Evolutionary conservation across 2,888 invertebrate species (phyloP).

Genomic region (Cerastis leucographa): DNA sequence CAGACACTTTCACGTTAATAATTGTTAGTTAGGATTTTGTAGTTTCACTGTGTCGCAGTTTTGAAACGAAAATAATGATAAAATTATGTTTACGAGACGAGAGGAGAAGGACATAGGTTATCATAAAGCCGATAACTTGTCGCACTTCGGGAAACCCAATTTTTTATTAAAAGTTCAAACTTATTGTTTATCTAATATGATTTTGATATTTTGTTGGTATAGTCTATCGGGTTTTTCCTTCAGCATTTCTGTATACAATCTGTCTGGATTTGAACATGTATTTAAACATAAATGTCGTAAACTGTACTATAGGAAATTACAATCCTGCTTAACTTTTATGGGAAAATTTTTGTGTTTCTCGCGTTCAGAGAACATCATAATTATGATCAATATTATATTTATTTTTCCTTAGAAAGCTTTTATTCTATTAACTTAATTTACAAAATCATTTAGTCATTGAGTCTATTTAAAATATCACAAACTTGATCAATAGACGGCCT

Average conservation of each 20-base stretch:
- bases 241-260: background rate
- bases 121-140: background rate
- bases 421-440: background rate
- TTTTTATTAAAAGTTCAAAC: background rate
- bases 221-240: background rate
- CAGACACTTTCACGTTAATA: background rate
- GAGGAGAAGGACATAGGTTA: background rate
- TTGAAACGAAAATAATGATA: background rate
- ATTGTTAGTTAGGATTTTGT: background rate
- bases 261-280: background rate
- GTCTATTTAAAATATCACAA: constrained; percentile 78
- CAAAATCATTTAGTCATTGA: constrained; percentile 70
- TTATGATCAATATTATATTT: background rate
- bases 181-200: too few species aligned
- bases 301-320: background rate
- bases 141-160: background rate
- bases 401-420: background rate
- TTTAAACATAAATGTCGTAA: background rate
- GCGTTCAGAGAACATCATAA: background rate
- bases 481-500: constrained; percentile 91
- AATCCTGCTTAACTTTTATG: background rate
- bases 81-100: background rate
- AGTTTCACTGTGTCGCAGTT: too few species aligned
- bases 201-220: too few species aligned
- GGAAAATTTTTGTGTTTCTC: background rate